Evolutionary conservation across 2,888 invertebrate genomes (phyloP).

Genomic region (Idaea aversata): DNA sequence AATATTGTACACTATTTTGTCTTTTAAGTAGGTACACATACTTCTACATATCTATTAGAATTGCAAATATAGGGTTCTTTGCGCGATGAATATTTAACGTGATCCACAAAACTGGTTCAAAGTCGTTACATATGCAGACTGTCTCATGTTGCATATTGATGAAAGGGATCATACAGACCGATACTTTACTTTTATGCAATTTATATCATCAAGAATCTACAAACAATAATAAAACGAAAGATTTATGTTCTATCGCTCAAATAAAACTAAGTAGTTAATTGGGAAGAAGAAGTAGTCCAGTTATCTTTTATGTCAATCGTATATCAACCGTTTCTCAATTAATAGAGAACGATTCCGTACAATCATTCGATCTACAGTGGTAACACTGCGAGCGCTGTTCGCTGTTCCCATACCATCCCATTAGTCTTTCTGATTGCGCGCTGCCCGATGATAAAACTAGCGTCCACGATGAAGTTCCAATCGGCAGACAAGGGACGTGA

Average conservation of each 20-base stretch:
- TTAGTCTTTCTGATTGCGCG: constrained; percentile 31
- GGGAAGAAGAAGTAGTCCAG: neutral
- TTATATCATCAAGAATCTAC: neutral
- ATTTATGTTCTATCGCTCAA: constrained; percentile 5
- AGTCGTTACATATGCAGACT: neutral
- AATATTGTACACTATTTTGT: constrained; percentile 6
- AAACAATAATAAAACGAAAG: neutral
- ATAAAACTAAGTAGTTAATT: neutral
- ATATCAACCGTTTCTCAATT: constrained; percentile 14
- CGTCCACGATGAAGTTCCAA: constrained; percentile 10
- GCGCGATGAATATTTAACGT: neutral
- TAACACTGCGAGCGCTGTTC: constrained; percentile 25
- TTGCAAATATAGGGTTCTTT: neutral
- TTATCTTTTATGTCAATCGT: neutral
- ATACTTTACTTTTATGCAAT: neutral
- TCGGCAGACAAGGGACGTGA: constrained; percentile 48
- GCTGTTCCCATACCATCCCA: constrained; percentile 31
- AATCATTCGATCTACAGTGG: constrained; percentile 32
- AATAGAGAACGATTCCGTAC: constrained; percentile 13
- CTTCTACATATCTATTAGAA: neutral
- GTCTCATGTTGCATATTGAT: neutral
- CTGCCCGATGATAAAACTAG: constrained; percentile 16
- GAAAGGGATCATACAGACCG: neutral
- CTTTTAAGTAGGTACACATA: neutral
- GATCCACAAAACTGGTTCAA: neutral